Percentiles rank a stretch among this genome's conserved stretches.
phyloP scores from a whole-genome alignment of 2,888 invertebrate species.

The Nycteola revayana region DNA sequence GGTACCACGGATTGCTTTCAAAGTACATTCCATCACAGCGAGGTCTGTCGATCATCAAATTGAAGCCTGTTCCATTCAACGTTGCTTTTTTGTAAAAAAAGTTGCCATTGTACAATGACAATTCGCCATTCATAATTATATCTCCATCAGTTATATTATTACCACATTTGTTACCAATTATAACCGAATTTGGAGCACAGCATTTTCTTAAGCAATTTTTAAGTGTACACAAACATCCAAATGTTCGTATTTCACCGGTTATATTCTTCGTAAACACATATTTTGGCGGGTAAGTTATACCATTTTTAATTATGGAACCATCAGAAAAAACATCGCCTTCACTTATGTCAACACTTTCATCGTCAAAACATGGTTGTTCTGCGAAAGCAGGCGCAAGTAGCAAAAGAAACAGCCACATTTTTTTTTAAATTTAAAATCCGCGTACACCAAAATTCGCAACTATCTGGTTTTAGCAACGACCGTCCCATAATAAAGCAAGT shows the following conservation, averaged over 20 bases:
- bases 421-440: conserved; percentile 8
- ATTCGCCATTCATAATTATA: conserved; percentile 34
- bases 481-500: conserved; percentile 27
- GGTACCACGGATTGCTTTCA: too few relatives aligned
- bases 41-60: too few relatives aligned
- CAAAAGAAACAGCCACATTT: conserved; percentile 33
- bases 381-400: conserved; percentile 26
- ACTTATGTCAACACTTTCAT: conserved; percentile 49
- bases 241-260: conserved; percentile 42
- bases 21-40: too few relatives aligned
- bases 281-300: conserved; percentile 43
- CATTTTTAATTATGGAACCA: conserved; percentile 39
- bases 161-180: conserved; percentile 32
- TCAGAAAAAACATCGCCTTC: conserved; percentile 30
- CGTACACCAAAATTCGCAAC: conserved; percentile 22
- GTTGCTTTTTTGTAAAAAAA: too few relatives aligned
- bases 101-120: conserved; percentile 36
- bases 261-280: conserved; percentile 46
- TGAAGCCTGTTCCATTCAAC: too few relatives aligned
- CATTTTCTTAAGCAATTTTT: conserved; percentile 62
- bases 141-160: conserved; percentile 35
- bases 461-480: conserved; percentile 25
- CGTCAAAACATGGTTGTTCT: conserved; percentile 39
- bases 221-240: conserved; percentile 57
- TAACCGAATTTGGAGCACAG: conserved; percentile 49